Evolutionary conservation across 2,888 invertebrate genomes (phyloP).

Genomic region (Rutpela maculata): DNA sequence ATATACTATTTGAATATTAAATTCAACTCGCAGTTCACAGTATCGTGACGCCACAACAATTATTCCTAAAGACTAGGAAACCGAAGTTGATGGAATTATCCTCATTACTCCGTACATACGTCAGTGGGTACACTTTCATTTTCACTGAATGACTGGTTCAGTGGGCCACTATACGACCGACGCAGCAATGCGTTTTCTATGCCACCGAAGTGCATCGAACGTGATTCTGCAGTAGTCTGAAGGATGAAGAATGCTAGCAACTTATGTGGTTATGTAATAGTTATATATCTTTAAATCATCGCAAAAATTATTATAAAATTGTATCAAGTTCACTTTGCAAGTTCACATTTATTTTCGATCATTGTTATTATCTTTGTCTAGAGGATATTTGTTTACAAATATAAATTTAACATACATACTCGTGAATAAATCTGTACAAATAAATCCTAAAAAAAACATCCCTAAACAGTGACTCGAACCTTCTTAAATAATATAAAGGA

Average conservation of each 20-base stretch:
- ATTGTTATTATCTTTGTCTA: neutral
- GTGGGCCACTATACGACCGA: slow-evolving; percentile 47
- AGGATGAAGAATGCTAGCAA: slow-evolving; percentile 34
- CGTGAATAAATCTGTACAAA: no score
- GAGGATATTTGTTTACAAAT: no score
- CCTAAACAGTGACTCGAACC: no score
- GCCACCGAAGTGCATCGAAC: slow-evolving; percentile 28
- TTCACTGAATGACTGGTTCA: slow-evolving; percentile 57
- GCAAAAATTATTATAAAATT: slow-evolving; percentile 19
- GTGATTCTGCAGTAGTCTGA: slow-evolving; percentile 40
- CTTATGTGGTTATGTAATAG: slow-evolving; percentile 24
- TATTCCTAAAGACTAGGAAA: slow-evolving; percentile 39
- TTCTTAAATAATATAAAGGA: no score
- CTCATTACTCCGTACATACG: slow-evolving; percentile 37
- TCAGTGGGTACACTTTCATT: slow-evolving; percentile 52
- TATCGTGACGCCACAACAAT: slow-evolving; percentile 34
- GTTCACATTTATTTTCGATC: slow-evolving; percentile 25
- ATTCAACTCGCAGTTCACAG: neutral
- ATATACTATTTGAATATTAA: neutral
- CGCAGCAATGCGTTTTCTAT: slow-evolving; percentile 25
- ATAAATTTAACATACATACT: no score
- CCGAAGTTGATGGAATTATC: slow-evolving; percentile 36
- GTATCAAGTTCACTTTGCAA: slow-evolving; percentile 38
- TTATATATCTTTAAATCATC: slow-evolving; percentile 29
- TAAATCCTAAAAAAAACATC: no score